Percentiles rank a stretch among this genome's conserved stretches.
These are phyloP conservation scores for Archivesica marissinica DNA, from an alignment of 1,140 invertebrate genomes.

Conservation along the genomic window DNA sequence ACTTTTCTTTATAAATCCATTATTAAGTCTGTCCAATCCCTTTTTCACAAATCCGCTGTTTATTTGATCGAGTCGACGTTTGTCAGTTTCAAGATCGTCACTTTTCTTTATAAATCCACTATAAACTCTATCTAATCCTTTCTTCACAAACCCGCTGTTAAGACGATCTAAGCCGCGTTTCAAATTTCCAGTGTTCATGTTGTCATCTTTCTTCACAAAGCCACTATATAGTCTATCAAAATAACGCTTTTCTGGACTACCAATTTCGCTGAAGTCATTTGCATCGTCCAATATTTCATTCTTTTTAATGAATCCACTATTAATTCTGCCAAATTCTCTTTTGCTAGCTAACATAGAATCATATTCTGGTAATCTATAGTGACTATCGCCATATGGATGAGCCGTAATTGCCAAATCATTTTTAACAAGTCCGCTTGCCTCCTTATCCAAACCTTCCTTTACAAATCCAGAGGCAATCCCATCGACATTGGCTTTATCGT, in stretches of 20 bases:
- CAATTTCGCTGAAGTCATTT: background rate
- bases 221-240: slow-evolving; percentile 26
- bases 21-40: slow-evolving; percentile 2
- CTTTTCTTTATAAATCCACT: slow-evolving; percentile 49
- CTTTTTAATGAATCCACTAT: slow-evolving; percentile 45
- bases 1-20: slow-evolving; percentile 25
- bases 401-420: background rate
- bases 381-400: too few relatives aligned
- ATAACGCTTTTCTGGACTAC: slow-evolving; percentile 18
- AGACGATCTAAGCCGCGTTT: slow-evolving; percentile 22
- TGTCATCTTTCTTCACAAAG: slow-evolving; percentile 38
- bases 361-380: too few relatives aligned
- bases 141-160: slow-evolving; percentile 28
- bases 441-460: background rate
- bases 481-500: background rate
- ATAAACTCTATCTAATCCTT: background rate
- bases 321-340: background rate
- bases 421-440: background rate
- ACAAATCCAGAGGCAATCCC: slow-evolving; percentile 12
- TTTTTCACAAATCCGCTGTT: slow-evolving; percentile 35
- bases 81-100: slow-evolving; percentile 30
- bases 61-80: slow-evolving; percentile 24
- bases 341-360: too few relatives aligned
- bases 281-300: background rate
- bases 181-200: background rate